These are phyloP conservation scores for Cairina moschata DNA, from an alignment of 2,113 vertebrate genomes.

Conservation along the genomic window DNA sequence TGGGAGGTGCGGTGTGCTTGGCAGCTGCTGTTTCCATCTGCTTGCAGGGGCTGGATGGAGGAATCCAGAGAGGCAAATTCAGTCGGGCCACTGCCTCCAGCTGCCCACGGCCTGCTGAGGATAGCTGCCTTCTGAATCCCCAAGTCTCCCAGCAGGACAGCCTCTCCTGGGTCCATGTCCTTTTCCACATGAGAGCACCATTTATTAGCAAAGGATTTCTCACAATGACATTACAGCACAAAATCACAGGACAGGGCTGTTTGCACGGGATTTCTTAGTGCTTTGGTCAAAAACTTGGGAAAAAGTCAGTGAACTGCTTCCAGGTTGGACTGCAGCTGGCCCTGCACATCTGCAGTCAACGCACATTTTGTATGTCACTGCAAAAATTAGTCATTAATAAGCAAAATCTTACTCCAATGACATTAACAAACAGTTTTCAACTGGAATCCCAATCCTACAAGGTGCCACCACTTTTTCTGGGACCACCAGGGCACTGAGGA, in stretches of 20 bases:
- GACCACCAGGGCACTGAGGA: background rate
- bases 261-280: background rate
- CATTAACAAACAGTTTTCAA: background rate
- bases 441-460: background rate
- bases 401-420: background rate
- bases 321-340: background rate
- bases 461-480: background rate
- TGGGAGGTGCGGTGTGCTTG: background rate
- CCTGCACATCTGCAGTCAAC: background rate
- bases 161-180: background rate
- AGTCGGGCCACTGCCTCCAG: background rate
- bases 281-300: background rate
- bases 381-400: background rate
- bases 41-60: background rate
- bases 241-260: background rate
- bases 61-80: background rate
- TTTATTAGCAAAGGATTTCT: background rate
- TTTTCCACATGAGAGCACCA: background rate
- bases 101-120: background rate
- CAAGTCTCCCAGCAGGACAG: background rate
- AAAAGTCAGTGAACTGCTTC: background rate
- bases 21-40: slow-evolving; percentile 23
- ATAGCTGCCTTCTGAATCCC: background rate
- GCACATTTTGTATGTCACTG: background rate
- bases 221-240: background rate